Base-by-base conservation (phyloP, 2,888 invertebrate species). In the Drosophila nigricruria region DNA sequence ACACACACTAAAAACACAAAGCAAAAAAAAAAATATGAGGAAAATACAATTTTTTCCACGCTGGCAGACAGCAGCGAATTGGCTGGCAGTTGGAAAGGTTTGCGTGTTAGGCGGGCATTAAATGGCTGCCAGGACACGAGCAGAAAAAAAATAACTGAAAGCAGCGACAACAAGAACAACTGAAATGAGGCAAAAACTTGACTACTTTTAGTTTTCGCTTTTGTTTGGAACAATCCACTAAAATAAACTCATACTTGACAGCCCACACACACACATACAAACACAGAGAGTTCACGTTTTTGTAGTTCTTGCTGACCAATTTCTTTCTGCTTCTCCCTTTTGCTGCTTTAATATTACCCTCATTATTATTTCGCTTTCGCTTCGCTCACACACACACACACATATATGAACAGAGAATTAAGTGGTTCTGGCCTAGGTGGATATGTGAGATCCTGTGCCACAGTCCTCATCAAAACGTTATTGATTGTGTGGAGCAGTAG, bases 311-410 rank as follows among this genome's bases (percentile, higher is more conserved):
- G 72, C 73, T 77, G 77, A 73, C 77, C 73, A 77, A 73, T 73
- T 77, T 76, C 57, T 58, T 76, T 34, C 40, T 27, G 59, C 27
- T 66, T 40, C 12, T 25, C 43, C 14, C 54, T 60, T 18, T 57
- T 62, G 47, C 30, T 66, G 34, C 66, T 72, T 82, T 71, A 76
- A 84, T 85, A 84, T 78, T 85, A 84, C 74, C 84, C 84, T 85
- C 80, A 85, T 85, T 85, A 85, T 87, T 87, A 82, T 85, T 80
- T 86, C 70, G 75, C 79, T 81, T 83, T 80, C 81, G 81, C 79
- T 86, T 73, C 71, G 58, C 69, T 59, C 53, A 25, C 43, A 53
- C n/a, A 40, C 38, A 49, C 49, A 23, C 38, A 47, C 47, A 42
- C 42, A 34, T 18, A 54, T 16, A 30, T n/a, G n/a, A n/a, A n/a